These are phyloP conservation scores for Helicoverpa zea DNA, from an alignment of 1,140 invertebrate species.

Conservation along the genomic window DNA sequence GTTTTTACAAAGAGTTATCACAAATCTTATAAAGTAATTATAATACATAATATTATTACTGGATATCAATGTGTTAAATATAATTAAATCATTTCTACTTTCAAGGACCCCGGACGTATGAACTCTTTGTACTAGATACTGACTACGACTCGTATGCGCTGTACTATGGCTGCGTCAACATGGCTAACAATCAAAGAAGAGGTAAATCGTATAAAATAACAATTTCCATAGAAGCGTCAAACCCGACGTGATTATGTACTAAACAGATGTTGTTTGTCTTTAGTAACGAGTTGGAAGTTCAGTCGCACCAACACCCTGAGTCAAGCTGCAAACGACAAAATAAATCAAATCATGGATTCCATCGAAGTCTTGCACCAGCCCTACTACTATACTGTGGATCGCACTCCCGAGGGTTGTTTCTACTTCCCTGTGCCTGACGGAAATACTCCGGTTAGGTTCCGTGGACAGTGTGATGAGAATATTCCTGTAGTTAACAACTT, in stretches of 20 bases:
- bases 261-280: conserved; percentile 38
- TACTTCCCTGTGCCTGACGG: conserved; percentile 63
- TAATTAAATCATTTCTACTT: not conserved
- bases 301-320: conserved; percentile 64
- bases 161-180: conserved; percentile 73
- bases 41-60: not conserved
- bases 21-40: not conserved
- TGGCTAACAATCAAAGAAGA: conserved; percentile 65
- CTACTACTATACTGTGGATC: conserved; percentile 65
- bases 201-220: conserved; percentile 55
- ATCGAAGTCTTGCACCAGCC: conserved; percentile 70
- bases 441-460: conserved; percentile 62
- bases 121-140: conserved; percentile 64
- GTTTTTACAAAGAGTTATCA: not conserved
- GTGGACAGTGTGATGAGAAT: conserved; percentile 67
- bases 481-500: conserved; percentile 65
- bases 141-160: conserved; percentile 74
- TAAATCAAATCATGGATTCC: conserved; percentile 61
- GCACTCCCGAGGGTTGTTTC: conserved; percentile 69
- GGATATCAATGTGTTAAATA: not conserved
- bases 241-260: not conserved
- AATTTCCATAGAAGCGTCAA: no score
- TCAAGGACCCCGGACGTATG: not conserved
- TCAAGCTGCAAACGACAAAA: conserved; percentile 55
- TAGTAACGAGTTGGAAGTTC: conserved; percentile 76